Evolutionary conservation across 2,888 invertebrate genomes (phyloP).

Genomic region (Tryphoninae sp.): DNA sequence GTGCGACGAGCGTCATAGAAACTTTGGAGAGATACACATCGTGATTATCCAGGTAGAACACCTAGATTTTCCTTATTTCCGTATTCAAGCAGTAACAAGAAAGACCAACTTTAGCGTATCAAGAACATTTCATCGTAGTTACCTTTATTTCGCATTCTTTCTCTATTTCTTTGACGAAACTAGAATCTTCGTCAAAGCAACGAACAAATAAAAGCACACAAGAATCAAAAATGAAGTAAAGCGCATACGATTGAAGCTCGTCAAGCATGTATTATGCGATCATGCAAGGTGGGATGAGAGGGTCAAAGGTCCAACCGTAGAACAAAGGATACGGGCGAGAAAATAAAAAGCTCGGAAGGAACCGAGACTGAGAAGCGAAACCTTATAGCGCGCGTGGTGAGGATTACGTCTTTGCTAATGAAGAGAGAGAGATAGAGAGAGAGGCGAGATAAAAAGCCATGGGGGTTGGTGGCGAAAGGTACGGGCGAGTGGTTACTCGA

Average conservation of each 20-base stretch:
- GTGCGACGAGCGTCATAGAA: neutral
- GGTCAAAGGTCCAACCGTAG: neutral
- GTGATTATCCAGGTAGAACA: too few relatives aligned
- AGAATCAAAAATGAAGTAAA: too few relatives aligned
- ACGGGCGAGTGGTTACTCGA: conserved; percentile 39
- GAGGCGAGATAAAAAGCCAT: conserved; percentile 1
- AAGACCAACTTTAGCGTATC: too few relatives aligned
- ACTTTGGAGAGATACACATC: too few relatives aligned
- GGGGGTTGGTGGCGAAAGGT: conserved; percentile 42
- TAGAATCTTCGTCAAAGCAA: too few relatives aligned
- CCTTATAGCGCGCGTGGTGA: conserved; percentile 8
- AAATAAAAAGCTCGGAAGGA: neutral
- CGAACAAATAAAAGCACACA: too few relatives aligned
- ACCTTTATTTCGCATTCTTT: too few relatives aligned
- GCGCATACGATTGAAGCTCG: conserved; percentile 1
- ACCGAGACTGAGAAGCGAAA: neutral
- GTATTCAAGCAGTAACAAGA: too few relatives aligned
- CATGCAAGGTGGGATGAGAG: neutral
- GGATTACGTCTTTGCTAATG: conserved; percentile 30
- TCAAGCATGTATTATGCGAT: neutral
- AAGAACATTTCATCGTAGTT: too few relatives aligned
- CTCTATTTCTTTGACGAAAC: too few relatives aligned
- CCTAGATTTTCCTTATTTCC: too few relatives aligned
- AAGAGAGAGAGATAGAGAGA: conserved; percentile 12
- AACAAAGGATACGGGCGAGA: conserved; percentile 30